Evolutionary conservation across 2,113 vertebrate species (phyloP), one percentile per base, ranked within the genome.

Genomic region (Castor canadensis): DNA sequence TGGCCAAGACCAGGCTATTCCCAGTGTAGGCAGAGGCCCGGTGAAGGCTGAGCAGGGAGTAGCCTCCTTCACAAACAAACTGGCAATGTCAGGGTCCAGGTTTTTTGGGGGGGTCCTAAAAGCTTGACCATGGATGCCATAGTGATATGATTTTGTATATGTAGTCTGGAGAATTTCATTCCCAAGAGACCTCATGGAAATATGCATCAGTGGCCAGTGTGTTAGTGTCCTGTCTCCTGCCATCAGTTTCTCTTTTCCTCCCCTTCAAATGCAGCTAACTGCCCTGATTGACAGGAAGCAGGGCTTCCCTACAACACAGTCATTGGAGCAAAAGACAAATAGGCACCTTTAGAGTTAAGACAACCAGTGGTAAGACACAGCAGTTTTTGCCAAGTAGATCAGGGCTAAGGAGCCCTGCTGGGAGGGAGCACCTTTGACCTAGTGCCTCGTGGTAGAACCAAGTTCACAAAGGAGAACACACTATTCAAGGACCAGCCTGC

Each of bases 171-270:
- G 60, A 72, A 28, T 47, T 66, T 9, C 20, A 11, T 20, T 66
- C 12, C 47, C 35, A n/a, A 17, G 22, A 13, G 9, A 0, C 12
- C 6, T 40, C 32, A 8, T 2, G 40, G 79, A 49, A 45, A 30
- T 6, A 24, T 3, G 30, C 22, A 22, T 30, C 77, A 0, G 12
- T 0, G 6, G 72, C 20, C 13, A 19, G 9, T 1, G 8, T 13
- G n/a, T 49, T 15, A 12, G 1, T 32, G 0, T 0, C 8, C 2
- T 45, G 12, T 40, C 8, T 35, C 54, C 20, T 0, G 1, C 19
- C 22, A 17, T 47, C 54, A 62, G 16, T 47, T 28, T 22, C 35
- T 32, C 35, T 9, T 9, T 2, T 5, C 8, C 11, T 64, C 71
- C n/a, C 30, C 54, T 32, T 58, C 58, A 60, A 16, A 26, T 15